Conservation (phyloP, 2,113 vertebrate genomes). For the Colistium nudipinnis region DNA sequence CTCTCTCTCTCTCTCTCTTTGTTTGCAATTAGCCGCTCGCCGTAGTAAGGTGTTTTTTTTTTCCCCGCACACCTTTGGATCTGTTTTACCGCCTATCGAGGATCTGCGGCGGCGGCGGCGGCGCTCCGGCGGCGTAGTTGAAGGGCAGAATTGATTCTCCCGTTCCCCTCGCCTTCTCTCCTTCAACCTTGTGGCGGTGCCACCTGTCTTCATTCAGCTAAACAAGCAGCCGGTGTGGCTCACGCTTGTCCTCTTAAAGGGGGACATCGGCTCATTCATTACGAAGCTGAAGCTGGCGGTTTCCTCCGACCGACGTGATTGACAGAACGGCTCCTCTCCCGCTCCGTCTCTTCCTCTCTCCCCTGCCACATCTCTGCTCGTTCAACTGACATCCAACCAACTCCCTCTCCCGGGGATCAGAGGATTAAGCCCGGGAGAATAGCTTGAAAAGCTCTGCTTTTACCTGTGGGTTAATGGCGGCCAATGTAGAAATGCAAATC, state of each 20-base stretch:
- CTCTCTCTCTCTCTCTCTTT: too few species aligned
- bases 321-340: slow-evolving; percentile 51
- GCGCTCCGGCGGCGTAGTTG: neutral
- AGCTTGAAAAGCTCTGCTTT: slow-evolving; percentile 51
- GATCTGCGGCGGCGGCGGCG: slow-evolving; percentile 16
- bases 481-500: slow-evolving; percentile 39
- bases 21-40: too few species aligned
- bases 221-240: slow-evolving; percentile 40
- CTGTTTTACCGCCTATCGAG: neutral
- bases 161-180: neutral
- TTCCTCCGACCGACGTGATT: slow-evolving; percentile 63
- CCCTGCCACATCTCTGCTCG: slow-evolving; percentile 58
- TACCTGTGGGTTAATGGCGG: slow-evolving; percentile 46
- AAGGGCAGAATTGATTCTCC: slow-evolving; percentile 12
- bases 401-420: slow-evolving; percentile 62
- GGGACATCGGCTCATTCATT: slow-evolving; percentile 66
- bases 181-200: slow-evolving; percentile 6
- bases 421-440: slow-evolving; percentile 61
- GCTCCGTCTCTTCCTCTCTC: slow-evolving; percentile 15
- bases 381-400: slow-evolving; percentile 62
- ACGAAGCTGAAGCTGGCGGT: slow-evolving; percentile 40
- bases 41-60: slow-evolving; percentile 10
- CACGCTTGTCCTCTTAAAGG: slow-evolving; percentile 56
- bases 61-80: neutral
- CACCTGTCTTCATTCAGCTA: slow-evolving; percentile 33